These are phyloP conservation scores for Anarrhichthys ocellatus DNA, from an alignment of 2,113 vertebrate genomes.

Conservation along the genomic window DNA sequence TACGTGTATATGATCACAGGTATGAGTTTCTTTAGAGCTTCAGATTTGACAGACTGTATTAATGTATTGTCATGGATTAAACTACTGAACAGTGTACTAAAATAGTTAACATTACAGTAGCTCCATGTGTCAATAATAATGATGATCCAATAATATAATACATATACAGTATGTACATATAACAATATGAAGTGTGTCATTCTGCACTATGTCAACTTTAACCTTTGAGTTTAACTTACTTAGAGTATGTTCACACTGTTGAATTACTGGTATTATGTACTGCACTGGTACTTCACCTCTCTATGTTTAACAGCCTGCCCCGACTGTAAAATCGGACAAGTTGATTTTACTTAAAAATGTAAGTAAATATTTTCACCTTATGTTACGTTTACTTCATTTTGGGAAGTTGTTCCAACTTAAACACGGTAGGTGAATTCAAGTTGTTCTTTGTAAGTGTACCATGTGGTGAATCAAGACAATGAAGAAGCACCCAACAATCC, in stretches of 20 bases:
- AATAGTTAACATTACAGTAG: not conserved
- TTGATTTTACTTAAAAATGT: too few species aligned
- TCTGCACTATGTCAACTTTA: too few species aligned
- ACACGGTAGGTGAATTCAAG: not conserved
- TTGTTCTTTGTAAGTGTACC: not conserved
- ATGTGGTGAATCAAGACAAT: not conserved
- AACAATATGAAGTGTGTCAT: too few species aligned
- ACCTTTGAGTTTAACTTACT: too few species aligned
- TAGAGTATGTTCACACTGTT: too few species aligned
- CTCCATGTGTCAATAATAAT: not conserved
- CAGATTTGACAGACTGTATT: not conserved
- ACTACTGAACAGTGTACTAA: not conserved
- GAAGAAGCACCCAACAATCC: not conserved
- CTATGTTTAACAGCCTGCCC: too few species aligned
- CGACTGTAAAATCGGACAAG: too few species aligned
- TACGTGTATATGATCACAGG: not conserved
- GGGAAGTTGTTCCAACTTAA: not conserved
- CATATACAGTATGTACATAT: too few species aligned
- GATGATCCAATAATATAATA: not conserved
- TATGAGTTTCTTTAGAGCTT: not conserved
- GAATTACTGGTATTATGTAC: too few species aligned
- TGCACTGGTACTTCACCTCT: too few species aligned
- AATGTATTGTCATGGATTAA: not conserved
- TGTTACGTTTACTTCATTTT: not conserved
- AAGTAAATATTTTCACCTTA: not conserved